A percentile compares a stretch with the other conserved stretches of the same genome.
phyloP scores from a whole-genome alignment of 1,140 invertebrate species.

The Tachypleus tridentatus region DNA sequence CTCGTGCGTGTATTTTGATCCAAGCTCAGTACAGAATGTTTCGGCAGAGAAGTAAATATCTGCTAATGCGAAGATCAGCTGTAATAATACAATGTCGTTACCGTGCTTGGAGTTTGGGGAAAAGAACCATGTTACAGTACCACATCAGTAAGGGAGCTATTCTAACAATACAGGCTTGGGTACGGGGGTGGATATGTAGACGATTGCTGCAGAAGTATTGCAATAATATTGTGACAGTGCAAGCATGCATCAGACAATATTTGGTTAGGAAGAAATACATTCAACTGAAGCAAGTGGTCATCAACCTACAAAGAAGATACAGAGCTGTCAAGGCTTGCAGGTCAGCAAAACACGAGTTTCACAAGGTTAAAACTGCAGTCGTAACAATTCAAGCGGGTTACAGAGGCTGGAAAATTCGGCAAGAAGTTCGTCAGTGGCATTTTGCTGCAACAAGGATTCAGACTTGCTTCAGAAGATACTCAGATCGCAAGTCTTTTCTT shows the following conservation, averaged over 20 bases:
- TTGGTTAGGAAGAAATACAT: neutral
- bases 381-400: neutral
- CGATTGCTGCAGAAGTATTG: too few species aligned
- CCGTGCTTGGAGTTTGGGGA: neutral
- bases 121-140: neutral
- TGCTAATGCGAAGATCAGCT: neutral
- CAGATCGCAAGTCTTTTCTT: conserved; percentile 13
- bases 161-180: neutral
- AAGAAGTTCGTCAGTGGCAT: neutral
- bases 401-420: neutral
- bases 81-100: too few species aligned
- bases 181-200: too few species aligned
- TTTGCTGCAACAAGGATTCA: neutral
- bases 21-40: conserved; percentile 11
- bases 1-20: conserved; percentile 19
- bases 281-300: neutral
- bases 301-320: too few species aligned
- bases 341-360: too few species aligned
- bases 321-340: too few species aligned
- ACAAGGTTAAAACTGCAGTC: neutral
- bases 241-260: neutral
- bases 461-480: neutral
- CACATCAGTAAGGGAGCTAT: neutral
- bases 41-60: neutral
- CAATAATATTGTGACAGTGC: too few species aligned